Conservation (phyloP, 2,888 invertebrate species). For the Branchellion lobata region DNA sequence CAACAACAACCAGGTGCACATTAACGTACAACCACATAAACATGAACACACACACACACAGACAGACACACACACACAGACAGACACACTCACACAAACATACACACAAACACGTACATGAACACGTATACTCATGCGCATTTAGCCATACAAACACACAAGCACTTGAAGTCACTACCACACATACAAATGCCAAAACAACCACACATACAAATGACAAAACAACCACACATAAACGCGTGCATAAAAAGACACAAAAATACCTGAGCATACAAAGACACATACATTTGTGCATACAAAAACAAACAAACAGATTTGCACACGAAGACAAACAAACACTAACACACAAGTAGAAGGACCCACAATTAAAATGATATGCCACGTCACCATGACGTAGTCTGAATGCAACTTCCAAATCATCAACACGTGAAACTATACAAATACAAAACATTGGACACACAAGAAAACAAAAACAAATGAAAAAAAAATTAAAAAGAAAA, state of each 20-base stretch:
- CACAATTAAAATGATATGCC: too few relatives aligned
- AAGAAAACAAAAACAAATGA: too few relatives aligned
- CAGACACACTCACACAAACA: not conserved
- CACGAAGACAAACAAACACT: too few relatives aligned
- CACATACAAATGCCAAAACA: not conserved
- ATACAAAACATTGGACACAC: too few relatives aligned
- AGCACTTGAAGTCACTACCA: not conserved
- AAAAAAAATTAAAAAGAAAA: too few relatives aligned
- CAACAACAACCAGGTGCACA: too few relatives aligned
- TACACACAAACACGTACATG: not conserved
- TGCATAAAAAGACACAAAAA: not conserved
- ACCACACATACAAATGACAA: not conserved
- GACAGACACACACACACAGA: conserved; percentile 1
- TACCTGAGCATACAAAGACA: not conserved
- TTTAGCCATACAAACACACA: not conserved
- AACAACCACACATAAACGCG: not conserved
- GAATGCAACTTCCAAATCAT: too few relatives aligned
- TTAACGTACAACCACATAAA: not conserved
- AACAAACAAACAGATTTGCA: too few relatives aligned
- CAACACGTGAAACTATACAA: too few relatives aligned
- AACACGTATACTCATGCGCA: not conserved
- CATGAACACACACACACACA: conserved; percentile 2
- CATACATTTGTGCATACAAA: too few relatives aligned
- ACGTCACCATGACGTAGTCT: too few relatives aligned
- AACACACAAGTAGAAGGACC: too few relatives aligned